These are phyloP conservation scores for Steinernema carpocapsae DNA, from an alignment of 2,888 invertebrate genomes.

Conservation along the genomic window DNA sequence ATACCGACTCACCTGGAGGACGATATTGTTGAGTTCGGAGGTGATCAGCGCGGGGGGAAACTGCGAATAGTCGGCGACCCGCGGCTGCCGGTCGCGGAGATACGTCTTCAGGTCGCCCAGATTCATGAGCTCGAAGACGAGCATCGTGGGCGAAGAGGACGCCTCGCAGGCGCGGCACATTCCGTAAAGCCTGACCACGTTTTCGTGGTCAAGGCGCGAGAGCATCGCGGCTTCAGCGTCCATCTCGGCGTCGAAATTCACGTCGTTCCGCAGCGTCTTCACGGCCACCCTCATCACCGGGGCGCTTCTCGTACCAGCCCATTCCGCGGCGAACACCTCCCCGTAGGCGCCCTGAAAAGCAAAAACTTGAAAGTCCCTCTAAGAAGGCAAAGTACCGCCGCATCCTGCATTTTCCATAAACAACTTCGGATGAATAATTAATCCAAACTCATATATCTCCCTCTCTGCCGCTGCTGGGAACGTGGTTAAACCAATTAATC, in stretches of 20 bases:
- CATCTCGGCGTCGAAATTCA: slow-evolving; percentile 70
- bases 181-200: slow-evolving; percentile 91
- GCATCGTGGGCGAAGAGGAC: slow-evolving; percentile 69
- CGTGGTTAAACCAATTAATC: background rate
- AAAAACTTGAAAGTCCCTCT: background rate
- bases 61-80: slow-evolving; percentile 55
- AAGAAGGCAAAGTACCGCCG: slow-evolving; percentile 16
- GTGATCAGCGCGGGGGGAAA: slow-evolving; percentile 77
- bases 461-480: background rate
- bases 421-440: slow-evolving; percentile 8
- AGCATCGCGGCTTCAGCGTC: slow-evolving; percentile 84
- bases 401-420: background rate
- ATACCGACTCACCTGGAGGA: slow-evolving; percentile 79
- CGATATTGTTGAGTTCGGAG: slow-evolving; percentile 56
- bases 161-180: slow-evolving; percentile 76
- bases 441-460: slow-evolving; percentile 1
- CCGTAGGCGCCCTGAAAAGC: slow-evolving; percentile 63
- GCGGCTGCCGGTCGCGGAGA: slow-evolving; percentile 53
- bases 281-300: slow-evolving; percentile 44
- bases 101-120: slow-evolving; percentile 75
- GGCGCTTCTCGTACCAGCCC: slow-evolving; percentile 47
- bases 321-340: slow-evolving; percentile 61
- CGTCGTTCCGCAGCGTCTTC: slow-evolving; percentile 48
- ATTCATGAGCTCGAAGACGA: slow-evolving; percentile 92
- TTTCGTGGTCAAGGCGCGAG: slow-evolving; percentile 89